These are phyloP conservation scores for Actias luna DNA, from an alignment of 2,888 invertebrate genomes.

Conservation along the genomic window DNA sequence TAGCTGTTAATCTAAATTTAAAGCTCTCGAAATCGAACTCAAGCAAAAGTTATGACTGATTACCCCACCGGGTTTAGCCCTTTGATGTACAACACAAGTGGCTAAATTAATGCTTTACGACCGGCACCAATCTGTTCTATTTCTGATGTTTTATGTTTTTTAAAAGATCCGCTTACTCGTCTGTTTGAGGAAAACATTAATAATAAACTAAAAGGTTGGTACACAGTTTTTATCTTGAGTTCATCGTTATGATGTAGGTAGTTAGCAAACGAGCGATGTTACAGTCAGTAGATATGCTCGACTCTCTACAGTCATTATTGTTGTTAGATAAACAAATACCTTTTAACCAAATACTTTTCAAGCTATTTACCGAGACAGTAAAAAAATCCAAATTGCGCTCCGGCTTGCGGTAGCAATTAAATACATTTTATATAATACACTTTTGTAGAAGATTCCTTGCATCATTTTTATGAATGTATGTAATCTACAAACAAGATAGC, in stretches of 20 bases:
- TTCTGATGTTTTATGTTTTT: constrained; percentile 20
- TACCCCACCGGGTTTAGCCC: constrained; percentile 9
- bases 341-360: neutral
- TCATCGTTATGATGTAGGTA: neutral
- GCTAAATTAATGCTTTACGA: constrained; percentile 25
- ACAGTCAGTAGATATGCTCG: neutral
- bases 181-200: neutral
- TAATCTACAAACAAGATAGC: too few species aligned
- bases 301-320: neutral
- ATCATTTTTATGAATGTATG: too few species aligned
- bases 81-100: constrained; percentile 26
- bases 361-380: neutral
- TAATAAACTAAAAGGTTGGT: neutral
- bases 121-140: constrained; percentile 20
- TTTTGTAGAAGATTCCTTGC: too few species aligned
- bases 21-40: constrained; percentile 5
- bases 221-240: neutral
- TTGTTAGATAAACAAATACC: neutral
- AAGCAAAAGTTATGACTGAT: constrained; percentile 8
- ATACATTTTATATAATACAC: too few species aligned
- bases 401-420: neutral
- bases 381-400: neutral
- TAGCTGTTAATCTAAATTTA: neutral
- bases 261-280: neutral
- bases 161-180: neutral